phyloP scores from a whole-genome alignment of 2,888 invertebrate genomes.

The Scotopteryx bipunctaria region DNA sequence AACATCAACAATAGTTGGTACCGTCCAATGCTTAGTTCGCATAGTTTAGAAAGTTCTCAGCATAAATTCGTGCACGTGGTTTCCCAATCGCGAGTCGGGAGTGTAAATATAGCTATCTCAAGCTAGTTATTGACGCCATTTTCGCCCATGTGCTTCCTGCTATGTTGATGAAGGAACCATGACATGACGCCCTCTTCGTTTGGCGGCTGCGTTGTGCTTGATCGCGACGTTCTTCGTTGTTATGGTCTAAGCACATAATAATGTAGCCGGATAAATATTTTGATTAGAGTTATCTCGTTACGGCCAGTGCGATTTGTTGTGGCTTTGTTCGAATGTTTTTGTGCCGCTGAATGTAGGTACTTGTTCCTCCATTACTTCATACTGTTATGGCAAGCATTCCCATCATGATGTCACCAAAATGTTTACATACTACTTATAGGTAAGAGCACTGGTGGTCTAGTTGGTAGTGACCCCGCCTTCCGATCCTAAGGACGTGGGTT shows the following conservation, averaged over 20 bases:
- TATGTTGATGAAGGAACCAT: slow-evolving; percentile 65
- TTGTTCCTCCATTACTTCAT: not conserved
- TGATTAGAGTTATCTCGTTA: no score
- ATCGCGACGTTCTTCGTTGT: not conserved
- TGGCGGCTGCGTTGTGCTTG: slow-evolving; percentile 6
- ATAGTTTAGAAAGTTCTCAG: not conserved
- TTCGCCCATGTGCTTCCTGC: slow-evolving; percentile 77
- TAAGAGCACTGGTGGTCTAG: no score
- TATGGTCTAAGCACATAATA: not conserved
- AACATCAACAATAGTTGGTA: slow-evolving; percentile 41
- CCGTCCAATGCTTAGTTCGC: not conserved
- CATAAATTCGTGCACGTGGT: not conserved
- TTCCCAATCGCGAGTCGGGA: not conserved
- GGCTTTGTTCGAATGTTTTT: slow-evolving; percentile 6
- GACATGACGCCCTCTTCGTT: slow-evolving; percentile 54
- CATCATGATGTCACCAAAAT: no score
- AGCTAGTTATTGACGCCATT: slow-evolving; percentile 71
- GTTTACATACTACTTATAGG: no score
- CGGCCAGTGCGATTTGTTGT: no score
- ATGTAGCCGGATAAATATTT: no score
- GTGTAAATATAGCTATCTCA: slow-evolving; percentile 25
- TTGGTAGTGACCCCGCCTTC: no score
- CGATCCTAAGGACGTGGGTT: no score
- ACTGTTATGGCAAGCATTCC: not conserved
- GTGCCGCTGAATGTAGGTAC: not conserved